Evolutionary conservation across 2,797 vertebrate genomes (phyloP).

Genomic region (Columba guinea): DNA sequence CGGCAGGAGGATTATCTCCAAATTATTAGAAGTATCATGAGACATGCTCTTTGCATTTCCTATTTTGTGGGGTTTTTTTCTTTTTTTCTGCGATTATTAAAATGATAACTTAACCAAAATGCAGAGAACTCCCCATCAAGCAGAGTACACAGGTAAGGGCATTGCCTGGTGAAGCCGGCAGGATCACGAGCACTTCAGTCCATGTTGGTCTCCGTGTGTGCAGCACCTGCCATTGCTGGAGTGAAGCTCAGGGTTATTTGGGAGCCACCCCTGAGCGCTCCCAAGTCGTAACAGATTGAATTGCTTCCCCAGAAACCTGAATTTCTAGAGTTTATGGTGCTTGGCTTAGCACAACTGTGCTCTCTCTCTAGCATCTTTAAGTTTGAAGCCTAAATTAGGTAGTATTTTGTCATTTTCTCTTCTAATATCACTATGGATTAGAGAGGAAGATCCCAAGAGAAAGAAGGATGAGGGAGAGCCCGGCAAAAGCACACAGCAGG

Average conservation of each 20-base stretch:
- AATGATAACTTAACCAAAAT: not conserved
- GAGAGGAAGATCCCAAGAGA: not conserved
- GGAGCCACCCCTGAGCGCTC: not conserved
- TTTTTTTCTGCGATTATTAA: not conserved
- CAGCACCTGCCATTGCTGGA: fast-evolving
- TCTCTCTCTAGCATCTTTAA: not conserved
- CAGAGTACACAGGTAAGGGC: not conserved
- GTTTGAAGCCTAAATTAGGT: not conserved
- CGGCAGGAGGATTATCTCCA: not conserved
- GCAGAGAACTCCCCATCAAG: not conserved
- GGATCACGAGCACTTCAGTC: not conserved
- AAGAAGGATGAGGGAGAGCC: not conserved
- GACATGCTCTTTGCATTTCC: not conserved
- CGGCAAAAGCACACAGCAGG: not conserved
- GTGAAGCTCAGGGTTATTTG: not conserved
- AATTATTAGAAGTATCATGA: not conserved
- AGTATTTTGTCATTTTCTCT: not conserved
- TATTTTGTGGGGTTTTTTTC: not conserved
- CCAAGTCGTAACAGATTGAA: not conserved
- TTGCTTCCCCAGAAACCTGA: not conserved
- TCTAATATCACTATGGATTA: not conserved
- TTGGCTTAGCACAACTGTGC: not conserved
- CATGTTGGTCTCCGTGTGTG: fast-evolving
- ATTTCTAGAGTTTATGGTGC: not conserved
- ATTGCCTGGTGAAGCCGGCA: fast-evolving